Evolutionary conservation across 2,888 invertebrate genomes (phyloP).

Genomic region (Coelogynopora nodosa): DNA sequence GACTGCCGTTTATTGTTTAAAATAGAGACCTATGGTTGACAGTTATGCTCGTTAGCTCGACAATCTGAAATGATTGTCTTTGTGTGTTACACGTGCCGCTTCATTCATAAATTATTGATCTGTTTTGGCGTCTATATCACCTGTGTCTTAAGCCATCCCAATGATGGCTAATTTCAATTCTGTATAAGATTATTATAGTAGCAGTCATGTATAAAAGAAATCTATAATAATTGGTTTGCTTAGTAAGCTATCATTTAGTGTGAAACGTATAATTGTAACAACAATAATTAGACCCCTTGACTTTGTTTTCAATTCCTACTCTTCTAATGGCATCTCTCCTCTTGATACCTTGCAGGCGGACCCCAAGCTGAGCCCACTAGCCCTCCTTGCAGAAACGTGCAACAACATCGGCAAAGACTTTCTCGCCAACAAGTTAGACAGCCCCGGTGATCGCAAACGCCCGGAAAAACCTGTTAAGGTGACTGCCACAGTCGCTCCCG

Average conservation of each 20-base stretch:
- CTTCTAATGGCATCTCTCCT: too few species aligned
- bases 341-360: slow-evolving; percentile 34
- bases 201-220: too few species aligned
- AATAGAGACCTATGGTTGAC: neutral
- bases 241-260: too few species aligned
- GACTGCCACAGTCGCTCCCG: neutral
- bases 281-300: too few species aligned
- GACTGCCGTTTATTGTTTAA: neutral
- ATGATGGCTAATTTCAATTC: too few species aligned
- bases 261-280: too few species aligned
- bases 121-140: neutral
- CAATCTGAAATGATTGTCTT: neutral
- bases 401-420: slow-evolving; percentile 38
- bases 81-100: neutral
- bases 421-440: neutral
- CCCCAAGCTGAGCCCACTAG: slow-evolving; percentile 36
- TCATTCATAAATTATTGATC: neutral
- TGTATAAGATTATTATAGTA: too few species aligned
- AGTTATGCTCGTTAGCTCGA: neutral
- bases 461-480: neutral
- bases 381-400: slow-evolving; percentile 39
- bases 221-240: too few species aligned
- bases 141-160: neutral
- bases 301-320: too few species aligned
- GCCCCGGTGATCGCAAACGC: neutral